A percentile compares a stretch with the other conserved stretches of the same genome.
Evolutionary conservation across 1,140 invertebrate genomes (phyloP).

Genomic region (Macrobrachium nipponense): DNA sequence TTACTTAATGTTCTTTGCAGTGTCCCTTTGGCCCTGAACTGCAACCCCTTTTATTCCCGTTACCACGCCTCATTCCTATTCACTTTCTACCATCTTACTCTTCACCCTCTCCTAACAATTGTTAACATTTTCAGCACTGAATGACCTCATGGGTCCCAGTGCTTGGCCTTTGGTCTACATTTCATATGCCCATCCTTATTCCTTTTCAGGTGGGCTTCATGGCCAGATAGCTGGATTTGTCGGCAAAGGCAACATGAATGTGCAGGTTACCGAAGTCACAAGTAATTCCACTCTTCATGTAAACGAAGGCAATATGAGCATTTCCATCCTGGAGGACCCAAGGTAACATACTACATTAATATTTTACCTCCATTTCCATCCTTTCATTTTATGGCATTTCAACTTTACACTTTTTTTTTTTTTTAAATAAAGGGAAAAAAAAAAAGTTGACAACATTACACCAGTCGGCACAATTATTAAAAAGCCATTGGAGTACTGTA

Average conservation of each 20-base stretch:
- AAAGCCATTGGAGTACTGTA: too few species aligned
- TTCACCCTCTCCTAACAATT: background rate
- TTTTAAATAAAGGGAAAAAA: too few species aligned
- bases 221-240: constrained; percentile 39
- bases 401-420: too few species aligned
- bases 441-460: too few species aligned
- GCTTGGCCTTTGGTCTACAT: background rate
- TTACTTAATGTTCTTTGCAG: too few species aligned
- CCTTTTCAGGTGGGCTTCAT: constrained; percentile 40
- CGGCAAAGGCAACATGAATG: constrained; percentile 32
- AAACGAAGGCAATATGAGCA: constrained; percentile 31
- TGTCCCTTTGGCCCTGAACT: too few species aligned
- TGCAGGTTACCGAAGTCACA: constrained; percentile 43
- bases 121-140: background rate
- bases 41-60: too few species aligned
- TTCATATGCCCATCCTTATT: background rate
- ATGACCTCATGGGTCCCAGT: background rate
- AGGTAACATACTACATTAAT: constrained; percentile 1
- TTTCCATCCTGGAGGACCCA: constrained; percentile 40
- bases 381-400: too few species aligned
- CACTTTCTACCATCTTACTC: too few species aligned
- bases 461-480: too few species aligned
- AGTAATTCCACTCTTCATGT: constrained; percentile 44
- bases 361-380: too few species aligned
- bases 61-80: too few species aligned